phyloP scores from a whole-genome alignment of 2,888 invertebrate genomes.

The Galerucella nymphaeae region DNA sequence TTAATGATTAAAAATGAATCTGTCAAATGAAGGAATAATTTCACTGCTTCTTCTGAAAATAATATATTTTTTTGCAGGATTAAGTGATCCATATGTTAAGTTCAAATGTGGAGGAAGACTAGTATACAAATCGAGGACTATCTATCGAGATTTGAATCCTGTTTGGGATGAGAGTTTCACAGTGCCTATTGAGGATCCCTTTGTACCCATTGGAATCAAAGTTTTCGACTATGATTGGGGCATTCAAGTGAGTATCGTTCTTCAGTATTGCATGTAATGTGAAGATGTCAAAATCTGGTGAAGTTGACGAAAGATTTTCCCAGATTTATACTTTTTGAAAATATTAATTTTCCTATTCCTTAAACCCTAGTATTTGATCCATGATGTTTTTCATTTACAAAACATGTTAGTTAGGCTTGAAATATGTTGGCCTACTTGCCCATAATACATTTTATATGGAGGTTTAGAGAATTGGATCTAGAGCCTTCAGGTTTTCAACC shows the following conservation, averaged over 20 bases:
- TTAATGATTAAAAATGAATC: too few relatives aligned
- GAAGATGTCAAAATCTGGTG: not conserved
- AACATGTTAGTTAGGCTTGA: too few relatives aligned
- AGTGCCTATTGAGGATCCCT: conserved; percentile 91
- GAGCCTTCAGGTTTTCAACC: too few relatives aligned
- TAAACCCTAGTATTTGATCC: too few relatives aligned
- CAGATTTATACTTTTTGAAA: too few relatives aligned
- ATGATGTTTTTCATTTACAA: too few relatives aligned
- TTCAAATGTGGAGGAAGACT: conserved; percentile 89
- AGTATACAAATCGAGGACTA: conserved; percentile 93
- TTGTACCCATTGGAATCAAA: conserved; percentile 86
- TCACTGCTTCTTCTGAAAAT: too few relatives aligned
- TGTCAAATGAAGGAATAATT: too few relatives aligned
- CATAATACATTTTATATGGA: too few relatives aligned
- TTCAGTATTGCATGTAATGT: conserved; percentile 6
- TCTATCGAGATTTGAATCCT: conserved; percentile 94
- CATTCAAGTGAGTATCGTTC: conserved; percentile 65
- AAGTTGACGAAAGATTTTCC: not conserved
- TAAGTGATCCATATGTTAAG: conserved; percentile 98
- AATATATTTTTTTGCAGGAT: conserved; percentile 72
- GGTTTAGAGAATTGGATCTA: too few relatives aligned
- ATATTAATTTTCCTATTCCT: too few relatives aligned
- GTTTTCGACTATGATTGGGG: conserved; percentile 99
- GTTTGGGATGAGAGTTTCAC: conserved; percentile 98
- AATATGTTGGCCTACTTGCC: too few relatives aligned